Evolutionary conservation across 2,797 vertebrate species (phyloP).

Genomic region (Enteromius anoplus): DNA sequence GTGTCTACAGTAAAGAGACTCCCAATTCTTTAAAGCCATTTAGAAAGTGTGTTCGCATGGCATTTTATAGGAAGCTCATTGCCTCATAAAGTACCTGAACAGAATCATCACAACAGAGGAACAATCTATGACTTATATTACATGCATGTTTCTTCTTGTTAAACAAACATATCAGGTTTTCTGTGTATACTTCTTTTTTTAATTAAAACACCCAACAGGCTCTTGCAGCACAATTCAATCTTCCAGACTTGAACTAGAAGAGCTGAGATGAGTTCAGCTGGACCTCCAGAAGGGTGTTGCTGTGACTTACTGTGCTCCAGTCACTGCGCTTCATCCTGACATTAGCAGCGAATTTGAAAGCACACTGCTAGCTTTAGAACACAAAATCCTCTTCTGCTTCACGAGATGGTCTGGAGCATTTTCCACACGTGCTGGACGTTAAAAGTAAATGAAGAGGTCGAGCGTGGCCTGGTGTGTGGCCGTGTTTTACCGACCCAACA

Average conservation of each 20-base stretch:
- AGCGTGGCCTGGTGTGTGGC: constrained; percentile 32
- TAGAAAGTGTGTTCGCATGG: neutral
- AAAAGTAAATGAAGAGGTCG: constrained; percentile 35
- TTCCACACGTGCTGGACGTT: neutral
- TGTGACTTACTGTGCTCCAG: neutral
- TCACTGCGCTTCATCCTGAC: constrained; percentile 4
- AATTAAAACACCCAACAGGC: neutral
- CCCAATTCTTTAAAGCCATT: neutral
- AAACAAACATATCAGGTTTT: constrained; percentile 5
- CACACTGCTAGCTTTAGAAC: neutral
- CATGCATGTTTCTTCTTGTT: neutral
- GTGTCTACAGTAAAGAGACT: neutral
- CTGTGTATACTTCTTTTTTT: neutral
- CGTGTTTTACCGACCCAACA: constrained; percentile 31
- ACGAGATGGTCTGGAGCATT: constrained; percentile 18
- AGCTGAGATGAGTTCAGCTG: neutral
- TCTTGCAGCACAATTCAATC: neutral
- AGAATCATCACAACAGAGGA: neutral
- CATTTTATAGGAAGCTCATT: neutral
- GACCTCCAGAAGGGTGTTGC: neutral
- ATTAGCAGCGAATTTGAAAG: neutral
- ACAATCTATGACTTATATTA: neutral
- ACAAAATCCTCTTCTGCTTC: constrained; percentile 2
- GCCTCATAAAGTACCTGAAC: neutral
- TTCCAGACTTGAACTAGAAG: neutral